Conservation (phyloP, 1,140 invertebrate genomes). For the Ganaspis sp. region DNA sequence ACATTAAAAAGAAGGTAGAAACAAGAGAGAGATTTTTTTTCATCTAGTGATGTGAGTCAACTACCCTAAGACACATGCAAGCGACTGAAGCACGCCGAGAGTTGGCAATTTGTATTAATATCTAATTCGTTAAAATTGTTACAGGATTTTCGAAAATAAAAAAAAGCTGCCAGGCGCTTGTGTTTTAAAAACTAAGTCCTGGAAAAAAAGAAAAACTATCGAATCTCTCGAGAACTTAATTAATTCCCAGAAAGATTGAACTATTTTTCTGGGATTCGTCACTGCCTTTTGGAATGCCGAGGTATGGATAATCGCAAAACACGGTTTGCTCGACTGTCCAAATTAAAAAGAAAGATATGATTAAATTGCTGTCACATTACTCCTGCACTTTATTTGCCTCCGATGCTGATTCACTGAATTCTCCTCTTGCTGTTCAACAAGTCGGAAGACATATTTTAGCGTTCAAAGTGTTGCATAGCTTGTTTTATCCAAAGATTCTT, state of each 20-base stretch:
- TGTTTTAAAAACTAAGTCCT: not conserved
- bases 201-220: not conserved
- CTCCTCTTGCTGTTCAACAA: not conserved
- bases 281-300: slow-evolving; percentile 17
- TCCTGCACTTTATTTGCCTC: not conserved
- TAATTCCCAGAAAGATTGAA: not conserved
- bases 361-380: not conserved
- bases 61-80: slow-evolving; percentile 21
- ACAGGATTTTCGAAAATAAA: not conserved
- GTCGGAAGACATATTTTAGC: slow-evolving; percentile 15
- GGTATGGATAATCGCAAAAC: slow-evolving; percentile 28
- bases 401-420: slow-evolving; percentile 6
- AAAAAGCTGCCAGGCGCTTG: not conserved
- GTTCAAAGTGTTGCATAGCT: not conserved
- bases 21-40: not conserved
- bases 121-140: not conserved
- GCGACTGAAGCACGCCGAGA: slow-evolving; percentile 25
- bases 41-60: slow-evolving; percentile 1
- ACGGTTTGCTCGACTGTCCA: slow-evolving; percentile 19
- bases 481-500: not conserved
- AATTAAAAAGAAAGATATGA: slow-evolving; percentile 23
- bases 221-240: not conserved
- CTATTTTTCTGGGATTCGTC: not conserved
- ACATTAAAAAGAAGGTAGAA: not conserved
- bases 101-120: not conserved